Evolutionary conservation across 2,113 vertebrate genomes (phyloP), one percentile per base, ranked within the genome.

Genomic region (Heteronetta atricapilla): DNA sequence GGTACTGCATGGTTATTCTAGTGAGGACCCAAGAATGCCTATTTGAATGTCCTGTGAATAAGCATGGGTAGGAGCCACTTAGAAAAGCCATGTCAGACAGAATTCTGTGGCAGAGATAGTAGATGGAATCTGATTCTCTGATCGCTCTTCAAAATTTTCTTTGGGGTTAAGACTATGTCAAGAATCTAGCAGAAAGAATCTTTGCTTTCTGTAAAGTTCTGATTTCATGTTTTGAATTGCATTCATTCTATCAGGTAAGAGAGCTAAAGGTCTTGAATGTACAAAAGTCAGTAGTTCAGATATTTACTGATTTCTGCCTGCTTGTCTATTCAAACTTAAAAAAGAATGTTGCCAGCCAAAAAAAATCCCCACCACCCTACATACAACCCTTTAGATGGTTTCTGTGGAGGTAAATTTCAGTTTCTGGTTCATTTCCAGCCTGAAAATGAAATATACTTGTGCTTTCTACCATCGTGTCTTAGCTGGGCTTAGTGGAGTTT

Each of bases 31-130:
- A 72, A 33, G 46, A 87, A 59, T 63, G 63, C 16, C 33, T 63
- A 3, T 56, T 60, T 38, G 26, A 94, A 87, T 18, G 34, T 67
- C 15, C 22, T 76, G 75, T 50, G 93, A 80, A 73, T 64, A 89
- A 82, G 46, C 42, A 42, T 3, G 6, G 11, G 22, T 13, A 25
- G 20, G 52, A 70, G 46, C 33, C 70, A 22, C 13, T 86, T 69
- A 9, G 0, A 44, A 6, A 83, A 83, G 16, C 74, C n/a, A 55
- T 0, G 0, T n/a, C 44, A 58, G 46, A 78, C 44, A 58, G 46
- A 78, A 78, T 63, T 78, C 29, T 64, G 42, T 55, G 13, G n/a
- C 48, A 64, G 53, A 68, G 40, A 23, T 62, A 11, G 6, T 62
- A 11, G 6, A 11, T 56, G 73, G 81, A 73, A 69, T 83, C 83